Evolutionary conservation across 1,140 invertebrate genomes (phyloP), one percentile per base, ranked within the genome.

Genomic region (Danaus melanippus): DNA sequence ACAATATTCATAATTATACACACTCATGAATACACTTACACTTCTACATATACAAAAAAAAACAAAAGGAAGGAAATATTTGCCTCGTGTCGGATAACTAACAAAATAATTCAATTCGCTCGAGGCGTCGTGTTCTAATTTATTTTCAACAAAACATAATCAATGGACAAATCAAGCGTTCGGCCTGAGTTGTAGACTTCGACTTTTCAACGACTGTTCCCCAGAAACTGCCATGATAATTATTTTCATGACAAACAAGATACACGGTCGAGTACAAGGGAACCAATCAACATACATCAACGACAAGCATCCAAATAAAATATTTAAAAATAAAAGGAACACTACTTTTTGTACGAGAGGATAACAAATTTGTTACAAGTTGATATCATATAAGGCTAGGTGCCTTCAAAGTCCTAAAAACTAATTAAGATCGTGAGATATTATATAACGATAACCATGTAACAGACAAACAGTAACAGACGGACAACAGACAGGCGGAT

Each of bases 361-460:
- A 80, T 81, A 86, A 86, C 83, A 84, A 86, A 86, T 84, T 15
- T 81, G 74, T 82, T 79, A 77, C 77, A 86, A 79, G 73, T 74
- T 69, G 69, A 78, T 81, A 86, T 86, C 54, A 68, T 84, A 86
- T 84, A 81, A 64, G 58, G 53, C 76, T 75, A 86, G 84, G 77
- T 76, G 77, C 79, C 82, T 82, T 86, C 74, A 77, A 80, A 86
- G 75, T 82, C 74, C 74, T 83, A 77, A 84, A 85, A 86, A 86
- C 81, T 84, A 86, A 86, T 86, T 86, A 86, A 84, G 83, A 86
- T 86, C 81, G 76, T 76, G 69, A 70, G 81, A 76, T 83, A 84
- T 86, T 79, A 81, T 80, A 79, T 71, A 70, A 73, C 78, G 83
- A 86, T 86, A 86, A 84, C 75, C 78, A 15, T 15, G 15, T 15